Evolutionary conservation across 2,888 invertebrate species (phyloP).

Genomic region (Macrophya alboannulata): DNA sequence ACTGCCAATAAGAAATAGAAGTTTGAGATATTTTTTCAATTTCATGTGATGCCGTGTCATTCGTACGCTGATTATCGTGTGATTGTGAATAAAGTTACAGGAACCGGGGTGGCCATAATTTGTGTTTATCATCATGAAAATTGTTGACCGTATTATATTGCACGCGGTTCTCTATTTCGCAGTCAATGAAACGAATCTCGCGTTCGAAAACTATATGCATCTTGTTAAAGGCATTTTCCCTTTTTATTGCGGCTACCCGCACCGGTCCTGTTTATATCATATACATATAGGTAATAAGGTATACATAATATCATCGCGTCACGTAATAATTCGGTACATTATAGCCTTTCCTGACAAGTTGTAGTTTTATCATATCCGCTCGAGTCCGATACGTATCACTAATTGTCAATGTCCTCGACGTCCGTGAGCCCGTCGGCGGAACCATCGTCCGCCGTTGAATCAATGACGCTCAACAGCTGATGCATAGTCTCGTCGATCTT

Average conservation of each 20-base stretch:
- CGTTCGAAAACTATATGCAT: background rate
- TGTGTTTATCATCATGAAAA: background rate
- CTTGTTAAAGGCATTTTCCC: background rate
- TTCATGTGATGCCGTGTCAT: background rate
- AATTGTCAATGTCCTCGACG: constrained; percentile 76
- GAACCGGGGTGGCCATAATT: background rate
- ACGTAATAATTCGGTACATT: background rate
- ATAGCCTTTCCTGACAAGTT: constrained; percentile 8
- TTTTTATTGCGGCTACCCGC: background rate
- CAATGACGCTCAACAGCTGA: constrained; percentile 68
- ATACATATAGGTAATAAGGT: background rate
- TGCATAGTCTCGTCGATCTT: constrained; percentile 66
- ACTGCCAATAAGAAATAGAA: background rate
- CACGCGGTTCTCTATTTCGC: background rate
- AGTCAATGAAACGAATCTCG: background rate
- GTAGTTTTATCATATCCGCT: background rate
- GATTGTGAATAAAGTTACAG: background rate
- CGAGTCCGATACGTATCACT: constrained; percentile 61
- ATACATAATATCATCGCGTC: background rate
- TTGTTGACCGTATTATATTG: background rate
- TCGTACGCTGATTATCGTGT: background rate
- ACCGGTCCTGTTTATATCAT: background rate
- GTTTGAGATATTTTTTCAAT: background rate
- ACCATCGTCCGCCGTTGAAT: constrained; percentile 64
- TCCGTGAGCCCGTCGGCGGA: constrained; percentile 74